phyloP scores from a whole-genome alignment of 2,888 invertebrate species.

The Machimus atricapillus region DNA sequence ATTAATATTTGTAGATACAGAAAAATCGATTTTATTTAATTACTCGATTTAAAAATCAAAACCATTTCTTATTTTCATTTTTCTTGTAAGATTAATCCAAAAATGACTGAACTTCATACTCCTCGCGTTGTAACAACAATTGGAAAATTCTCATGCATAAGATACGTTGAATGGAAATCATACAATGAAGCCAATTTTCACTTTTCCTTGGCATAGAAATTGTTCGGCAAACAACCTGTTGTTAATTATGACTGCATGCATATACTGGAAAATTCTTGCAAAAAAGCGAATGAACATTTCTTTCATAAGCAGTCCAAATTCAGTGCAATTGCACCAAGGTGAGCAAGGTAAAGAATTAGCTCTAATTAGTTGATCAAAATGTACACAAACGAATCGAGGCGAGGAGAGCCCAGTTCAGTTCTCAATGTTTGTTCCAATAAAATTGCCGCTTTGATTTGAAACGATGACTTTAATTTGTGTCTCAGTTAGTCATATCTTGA shows the following conservation, averaged over 20 bases:
- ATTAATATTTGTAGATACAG: not conserved
- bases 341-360: not conserved
- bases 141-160: not conserved
- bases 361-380: slow-evolving; percentile 12
- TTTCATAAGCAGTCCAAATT: not conserved
- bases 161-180: not conserved
- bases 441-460: not conserved
- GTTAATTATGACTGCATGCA: not conserved
- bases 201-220: slow-evolving; percentile 19
- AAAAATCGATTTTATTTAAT: not conserved
- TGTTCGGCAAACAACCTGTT: not conserved
- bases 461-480: not conserved
- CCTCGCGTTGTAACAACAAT: not conserved
- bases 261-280: not conserved
- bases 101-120: not conserved
- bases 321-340: not conserved
- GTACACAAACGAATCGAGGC: not conserved
- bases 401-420: not conserved
- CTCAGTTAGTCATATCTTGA: not conserved
- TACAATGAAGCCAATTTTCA: slow-evolving; percentile 5
- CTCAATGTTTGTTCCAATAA: not conserved
- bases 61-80: not conserved
- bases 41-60: not conserved
- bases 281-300: not conserved
- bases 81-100: not conserved